These are phyloP conservation scores for Chaunax sp. DNA, from an alignment of 2,797 vertebrate genomes.

Conservation along the genomic window DNA sequence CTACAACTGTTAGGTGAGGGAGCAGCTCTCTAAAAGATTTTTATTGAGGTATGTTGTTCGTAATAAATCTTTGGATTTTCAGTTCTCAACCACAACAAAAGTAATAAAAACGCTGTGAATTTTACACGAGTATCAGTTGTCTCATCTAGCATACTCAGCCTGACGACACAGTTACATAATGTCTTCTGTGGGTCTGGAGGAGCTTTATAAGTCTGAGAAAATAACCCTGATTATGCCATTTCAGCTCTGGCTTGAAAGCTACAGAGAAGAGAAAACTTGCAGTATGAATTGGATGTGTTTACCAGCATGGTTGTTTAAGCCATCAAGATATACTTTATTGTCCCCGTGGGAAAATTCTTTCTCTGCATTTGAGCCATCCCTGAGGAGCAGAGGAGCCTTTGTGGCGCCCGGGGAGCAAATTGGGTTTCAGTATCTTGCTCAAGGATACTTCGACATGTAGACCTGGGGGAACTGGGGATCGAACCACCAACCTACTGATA, in stretches of 20 bases:
- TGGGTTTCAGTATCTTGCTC: too few relatives aligned
- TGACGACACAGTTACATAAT: not conserved
- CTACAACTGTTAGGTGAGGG: constrained; percentile 37
- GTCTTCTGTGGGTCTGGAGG: not conserved
- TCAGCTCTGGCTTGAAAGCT: not conserved
- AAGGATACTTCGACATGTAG: too few relatives aligned
- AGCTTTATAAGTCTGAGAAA: not conserved
- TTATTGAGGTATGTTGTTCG: not conserved
- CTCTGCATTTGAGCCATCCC: too few relatives aligned
- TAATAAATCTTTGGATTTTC: not conserved
- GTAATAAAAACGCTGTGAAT: not conserved
- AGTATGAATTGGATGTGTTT: not conserved
- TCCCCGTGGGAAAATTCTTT: too few relatives aligned
- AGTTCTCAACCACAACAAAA: not conserved
- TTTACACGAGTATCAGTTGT: not conserved
- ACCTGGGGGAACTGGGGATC: too few relatives aligned
- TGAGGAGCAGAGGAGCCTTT: too few relatives aligned
- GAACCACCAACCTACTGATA: too few relatives aligned
- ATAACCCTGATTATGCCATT: not conserved
- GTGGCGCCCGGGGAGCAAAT: too few relatives aligned
- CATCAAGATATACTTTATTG: too few relatives aligned
- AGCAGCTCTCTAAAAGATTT: too few relatives aligned
- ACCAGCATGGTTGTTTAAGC: too few relatives aligned
- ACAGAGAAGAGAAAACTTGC: not conserved
- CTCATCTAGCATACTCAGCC: not conserved